These are phyloP conservation scores for Drosophila flavopinicola DNA, from an alignment of 2,888 invertebrate species.

Conservation along the genomic window DNA sequence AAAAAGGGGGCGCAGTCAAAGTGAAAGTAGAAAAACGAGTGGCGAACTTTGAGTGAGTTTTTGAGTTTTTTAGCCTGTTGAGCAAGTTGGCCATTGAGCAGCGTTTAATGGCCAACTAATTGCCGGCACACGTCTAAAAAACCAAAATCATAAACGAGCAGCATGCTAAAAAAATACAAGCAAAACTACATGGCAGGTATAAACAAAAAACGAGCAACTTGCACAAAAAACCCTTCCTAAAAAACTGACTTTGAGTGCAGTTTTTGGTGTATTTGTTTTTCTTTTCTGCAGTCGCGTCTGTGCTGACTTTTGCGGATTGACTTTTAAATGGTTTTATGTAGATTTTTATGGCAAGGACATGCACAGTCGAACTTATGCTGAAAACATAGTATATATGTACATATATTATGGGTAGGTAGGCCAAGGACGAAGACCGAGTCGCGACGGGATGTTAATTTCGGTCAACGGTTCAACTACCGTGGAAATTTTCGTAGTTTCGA, in stretches of 20 bases:
- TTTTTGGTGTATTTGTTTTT: neutral
- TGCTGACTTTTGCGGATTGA: slow-evolving; percentile 78
- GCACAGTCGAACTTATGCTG: slow-evolving; percentile 49
- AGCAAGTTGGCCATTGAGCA: slow-evolving; percentile 31
- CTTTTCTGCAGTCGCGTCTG: slow-evolving; percentile 1
- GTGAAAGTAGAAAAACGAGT: slow-evolving; percentile 52
- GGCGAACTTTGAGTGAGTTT: slow-evolving; percentile 49
- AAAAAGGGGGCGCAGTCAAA: slow-evolving; percentile 49
- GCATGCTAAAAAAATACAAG: slow-evolving; percentile 13
- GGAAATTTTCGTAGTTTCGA: slow-evolving; percentile 60
- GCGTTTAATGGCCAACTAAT: slow-evolving; percentile 62
- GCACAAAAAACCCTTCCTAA: slow-evolving; percentile 50
- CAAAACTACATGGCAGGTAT: slow-evolving; percentile 19
- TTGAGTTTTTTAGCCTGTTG: slow-evolving; percentile 45
- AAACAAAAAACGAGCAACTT: neutral
- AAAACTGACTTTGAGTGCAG: slow-evolving; percentile 36
- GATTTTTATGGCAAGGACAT: slow-evolving; percentile 73
- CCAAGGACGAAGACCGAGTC: slow-evolving; percentile 53
- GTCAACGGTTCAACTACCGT: slow-evolving; percentile 62
- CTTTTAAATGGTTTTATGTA: slow-evolving; percentile 80
- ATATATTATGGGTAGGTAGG: slow-evolving; percentile 51
- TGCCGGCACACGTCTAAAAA: slow-evolving; percentile 74
- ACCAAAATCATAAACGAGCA: slow-evolving; percentile 39
- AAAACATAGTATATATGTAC: slow-evolving; percentile 30
- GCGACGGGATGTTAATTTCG: slow-evolving; percentile 69